Percentiles rank a stretch among this genome's conserved stretches.
Evolutionary conservation across 2,113 vertebrate species (phyloP).

Genomic region (rat (Rattus norvegicus)): DNA sequence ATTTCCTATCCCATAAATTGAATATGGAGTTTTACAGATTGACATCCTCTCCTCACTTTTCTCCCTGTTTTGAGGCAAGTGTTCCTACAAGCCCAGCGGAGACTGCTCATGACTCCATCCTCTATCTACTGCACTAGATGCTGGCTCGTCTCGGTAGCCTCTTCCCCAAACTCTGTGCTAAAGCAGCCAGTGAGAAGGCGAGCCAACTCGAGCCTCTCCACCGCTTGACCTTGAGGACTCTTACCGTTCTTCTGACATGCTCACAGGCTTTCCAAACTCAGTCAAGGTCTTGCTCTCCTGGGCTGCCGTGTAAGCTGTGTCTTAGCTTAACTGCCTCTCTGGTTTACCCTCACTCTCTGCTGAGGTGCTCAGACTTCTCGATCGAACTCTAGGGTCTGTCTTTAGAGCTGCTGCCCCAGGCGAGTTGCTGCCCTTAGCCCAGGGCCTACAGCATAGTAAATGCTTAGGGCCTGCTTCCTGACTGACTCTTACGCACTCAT

Average conservation of each 20-base stretch:
- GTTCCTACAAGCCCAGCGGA: background rate
- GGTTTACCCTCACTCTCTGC: background rate
- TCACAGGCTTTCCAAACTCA: background rate
- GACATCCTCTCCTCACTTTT: background rate
- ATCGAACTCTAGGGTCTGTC: background rate
- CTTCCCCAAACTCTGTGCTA: background rate
- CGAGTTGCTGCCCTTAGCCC: background rate
- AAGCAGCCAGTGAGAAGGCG: background rate
- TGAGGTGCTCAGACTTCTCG: background rate
- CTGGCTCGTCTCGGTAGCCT: background rate
- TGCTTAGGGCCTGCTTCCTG: background rate
- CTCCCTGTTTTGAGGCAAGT: background rate
- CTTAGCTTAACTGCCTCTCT: background rate
- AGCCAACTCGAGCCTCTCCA: background rate
- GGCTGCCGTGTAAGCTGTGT: background rate
- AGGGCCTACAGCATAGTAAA: too few relatives aligned
- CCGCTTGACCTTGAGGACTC: background rate
- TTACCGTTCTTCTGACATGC: background rate
- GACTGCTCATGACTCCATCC: background rate
- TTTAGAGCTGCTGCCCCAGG: background rate
- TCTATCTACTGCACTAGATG: background rate
- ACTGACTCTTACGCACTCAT: background rate
- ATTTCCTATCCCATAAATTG: background rate
- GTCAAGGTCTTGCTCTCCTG: background rate
- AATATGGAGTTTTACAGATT: background rate